Evolutionary conservation across 2,888 invertebrate genomes (phyloP), one percentile per base, ranked within the genome.

Genomic region (Hemaris fuciformis): DNA sequence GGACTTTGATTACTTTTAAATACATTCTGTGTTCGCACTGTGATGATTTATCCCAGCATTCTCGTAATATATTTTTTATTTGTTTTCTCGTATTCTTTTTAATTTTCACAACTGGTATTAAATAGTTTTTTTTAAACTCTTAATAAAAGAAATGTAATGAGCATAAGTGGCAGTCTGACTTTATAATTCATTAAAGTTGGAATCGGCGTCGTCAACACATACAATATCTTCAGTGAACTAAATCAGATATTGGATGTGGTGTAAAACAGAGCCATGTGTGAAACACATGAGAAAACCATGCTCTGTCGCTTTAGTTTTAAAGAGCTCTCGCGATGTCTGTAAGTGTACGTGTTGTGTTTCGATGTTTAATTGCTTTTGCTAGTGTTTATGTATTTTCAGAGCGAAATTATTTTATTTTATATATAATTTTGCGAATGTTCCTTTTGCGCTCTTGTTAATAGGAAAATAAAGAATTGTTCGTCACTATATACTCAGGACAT

Each of bases 321-420:
- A 58, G n/a, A 42, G 58, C 58, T 42, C 15, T 25, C 42, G 58
- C 58, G 58, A 42, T 58, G 15, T 58, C 15, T 53, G 4, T 27
- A 27, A 27, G 27, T n/a, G n/a, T 43, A 20, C 43, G 20, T 45
- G 22, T 20, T 45, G 23, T 53, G 27, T 31, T 38, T 13, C n/a
- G 38, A 18, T 53, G 53, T 31, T 53, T 53, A 53, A 53, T 53
- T 53, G 27, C 31, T 31, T 31, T 53, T 53, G 53, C 53, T 18
- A 18, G n/a, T 25, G 23, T 10, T 8, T 8, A 53, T 31, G 4
- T 27, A 18, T 31, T 27, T 53, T 27, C 53, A 18, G 10, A 18
- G 53, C 53, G 53, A 53, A 27, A 7, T 48, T 25, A 3, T 7
- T 15, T 53, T 15, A 27, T 25, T 8, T 18, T 53, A 1, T n/a